Conservation (phyloP, 1,140 invertebrate species). For the Drosophila ohnishii region DNA sequence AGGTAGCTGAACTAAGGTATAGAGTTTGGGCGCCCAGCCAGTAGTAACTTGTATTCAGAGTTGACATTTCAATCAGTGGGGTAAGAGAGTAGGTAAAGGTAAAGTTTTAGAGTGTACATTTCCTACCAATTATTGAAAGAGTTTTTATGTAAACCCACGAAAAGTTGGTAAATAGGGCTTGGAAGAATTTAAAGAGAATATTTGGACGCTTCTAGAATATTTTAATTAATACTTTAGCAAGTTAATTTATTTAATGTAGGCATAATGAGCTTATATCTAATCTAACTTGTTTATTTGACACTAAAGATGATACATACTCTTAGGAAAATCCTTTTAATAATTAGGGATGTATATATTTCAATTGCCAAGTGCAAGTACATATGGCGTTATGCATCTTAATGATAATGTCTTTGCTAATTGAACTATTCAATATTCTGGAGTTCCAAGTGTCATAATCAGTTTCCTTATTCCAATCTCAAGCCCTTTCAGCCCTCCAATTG, state of each 20-base stretch:
- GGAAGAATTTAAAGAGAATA: neutral
- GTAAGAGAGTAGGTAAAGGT: neutral
- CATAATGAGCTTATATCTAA: no score
- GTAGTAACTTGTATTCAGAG: conserved; percentile 7
- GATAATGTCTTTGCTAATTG: neutral
- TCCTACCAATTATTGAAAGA: neutral
- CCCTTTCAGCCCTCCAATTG: neutral
- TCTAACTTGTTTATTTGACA: no score
- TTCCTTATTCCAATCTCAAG: neutral
- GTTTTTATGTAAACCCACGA: neutral
- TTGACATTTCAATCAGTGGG: conserved; percentile 28
- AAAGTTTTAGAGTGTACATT: conserved; percentile 10
- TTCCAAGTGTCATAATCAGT: neutral
- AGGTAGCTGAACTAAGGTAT: neutral
- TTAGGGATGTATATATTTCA: no score
- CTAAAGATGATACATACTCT: no score
- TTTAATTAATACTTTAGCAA: neutral
- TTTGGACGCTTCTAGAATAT: neutral
- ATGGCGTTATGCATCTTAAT: neutral
- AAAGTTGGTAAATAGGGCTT: neutral
- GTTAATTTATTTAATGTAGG: neutral
- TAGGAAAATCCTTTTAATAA: no score
- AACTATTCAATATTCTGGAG: neutral
- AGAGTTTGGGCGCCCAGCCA: conserved; percentile 4
- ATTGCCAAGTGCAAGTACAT: no score